Evolutionary conservation across 2,797 vertebrate genomes (phyloP), one percentile per base, ranked within the genome.

Genomic region (Discoglossus pictus): DNA sequence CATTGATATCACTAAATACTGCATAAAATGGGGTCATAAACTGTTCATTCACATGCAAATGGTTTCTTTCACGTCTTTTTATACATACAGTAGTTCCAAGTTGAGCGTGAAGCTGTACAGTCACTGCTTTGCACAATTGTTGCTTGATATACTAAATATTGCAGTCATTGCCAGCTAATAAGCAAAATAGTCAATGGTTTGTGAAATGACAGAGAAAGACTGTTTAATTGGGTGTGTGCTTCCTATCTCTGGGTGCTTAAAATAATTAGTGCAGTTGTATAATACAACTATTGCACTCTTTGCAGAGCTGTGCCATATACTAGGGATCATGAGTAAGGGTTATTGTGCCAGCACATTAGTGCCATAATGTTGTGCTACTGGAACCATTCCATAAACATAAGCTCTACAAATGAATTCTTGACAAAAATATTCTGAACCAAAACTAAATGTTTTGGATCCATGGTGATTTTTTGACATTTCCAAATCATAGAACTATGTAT

Each of bases 11-110:
- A 91, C 89, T 84, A 89, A 92, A 91, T 91, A 90, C 90, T 92
- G 90, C 80, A 89, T 75, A 82, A 63, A 83, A 88, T 90, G 78
- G 79, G 82, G 88, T 83, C 85, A 84, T 78, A 89, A 88, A 86
- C 76, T 88, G 85, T 87, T 88, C 86, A 89, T 93, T 92, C 88
- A 90, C 93, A 95, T 95, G 93, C 93, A 91, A 88, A 80, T 86
- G 80, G 79, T 79, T 83, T 79, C 73, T 25, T 47, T 74, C 62
- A 42, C 0, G 50, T 72, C 72, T 75, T 78, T 78, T 84, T 90
- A n/a, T n/a, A 90, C 87, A 84, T 66, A 85, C 87, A 79, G 78
- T 84, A 84, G 90, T 90, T 39, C 52, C 48, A 51, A 50, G 18
- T 52, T 78, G 76, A 74, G 66, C 65, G 68, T 77, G 55, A 73